These are phyloP conservation scores for Monodelphis domestica DNA, from an alignment of 2,797 vertebrate species.

Conservation along the genomic window DNA sequence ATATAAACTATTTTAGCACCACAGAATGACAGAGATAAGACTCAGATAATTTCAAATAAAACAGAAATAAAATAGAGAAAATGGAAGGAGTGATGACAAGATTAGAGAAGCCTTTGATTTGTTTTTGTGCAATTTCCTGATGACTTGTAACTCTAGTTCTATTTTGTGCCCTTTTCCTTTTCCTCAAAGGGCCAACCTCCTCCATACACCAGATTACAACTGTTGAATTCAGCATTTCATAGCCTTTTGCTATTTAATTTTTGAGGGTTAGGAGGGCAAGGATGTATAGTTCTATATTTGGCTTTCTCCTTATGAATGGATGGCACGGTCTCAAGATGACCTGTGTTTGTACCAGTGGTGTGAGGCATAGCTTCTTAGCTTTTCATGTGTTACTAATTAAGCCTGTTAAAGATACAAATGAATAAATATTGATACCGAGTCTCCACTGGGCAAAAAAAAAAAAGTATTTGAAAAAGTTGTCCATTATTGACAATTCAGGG, in stretches of 20 bases:
- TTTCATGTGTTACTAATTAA: neutral
- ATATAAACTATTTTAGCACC: neutral
- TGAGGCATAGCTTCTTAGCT: neutral
- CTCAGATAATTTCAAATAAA: neutral
- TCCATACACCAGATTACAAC: neutral
- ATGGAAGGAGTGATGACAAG: fast-evolving
- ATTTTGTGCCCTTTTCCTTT: neutral
- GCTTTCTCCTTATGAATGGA: neutral
- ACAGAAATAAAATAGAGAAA: neutral
- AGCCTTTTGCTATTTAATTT: neutral
- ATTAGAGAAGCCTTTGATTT: fast-evolving
- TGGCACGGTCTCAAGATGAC: no score
- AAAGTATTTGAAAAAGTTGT: fast-evolving
- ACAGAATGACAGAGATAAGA: neutral
- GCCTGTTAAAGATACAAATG: no score
- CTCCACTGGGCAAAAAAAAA: fast-evolving
- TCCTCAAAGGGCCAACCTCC: neutral
- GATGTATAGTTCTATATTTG: fast-evolving
- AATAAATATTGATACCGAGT: no score
- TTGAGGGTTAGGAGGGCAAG: neutral
- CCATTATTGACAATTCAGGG: neutral
- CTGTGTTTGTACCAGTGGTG: neutral
- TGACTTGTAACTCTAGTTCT: fast-evolving
- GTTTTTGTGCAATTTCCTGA: neutral
- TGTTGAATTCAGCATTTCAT: neutral